Conservation (phyloP, 2,113 vertebrate genomes). For the Sylvilagus bachmani region DNA sequence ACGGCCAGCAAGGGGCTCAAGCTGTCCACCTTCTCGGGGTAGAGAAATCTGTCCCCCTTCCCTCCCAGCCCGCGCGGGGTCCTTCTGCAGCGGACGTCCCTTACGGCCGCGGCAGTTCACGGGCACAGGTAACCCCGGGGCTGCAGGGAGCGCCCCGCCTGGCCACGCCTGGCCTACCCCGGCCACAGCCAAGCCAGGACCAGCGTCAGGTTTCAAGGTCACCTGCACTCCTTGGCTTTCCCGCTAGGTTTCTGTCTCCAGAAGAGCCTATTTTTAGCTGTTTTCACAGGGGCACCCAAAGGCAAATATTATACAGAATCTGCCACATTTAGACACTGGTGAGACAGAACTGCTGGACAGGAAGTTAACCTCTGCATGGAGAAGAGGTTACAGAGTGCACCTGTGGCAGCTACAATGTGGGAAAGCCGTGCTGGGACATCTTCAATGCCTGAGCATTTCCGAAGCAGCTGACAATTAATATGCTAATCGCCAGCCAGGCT, state of each 20-base stretch:
- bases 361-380: not conserved
- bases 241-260: not conserved
- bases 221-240: not conserved
- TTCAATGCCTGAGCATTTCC: not conserved
- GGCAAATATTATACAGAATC: not conserved
- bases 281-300: constrained; percentile 12
- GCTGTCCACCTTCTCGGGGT: not conserved
- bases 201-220: not conserved
- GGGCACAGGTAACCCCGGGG: accelerated
- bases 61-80: too few species aligned
- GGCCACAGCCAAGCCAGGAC: not conserved
- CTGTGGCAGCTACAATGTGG: not conserved
- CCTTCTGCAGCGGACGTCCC: not conserved
- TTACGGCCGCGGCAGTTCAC: too few species aligned
- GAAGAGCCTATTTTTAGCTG: constrained; percentile 39
- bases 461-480: not conserved
- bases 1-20: accelerated
- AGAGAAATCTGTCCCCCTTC: not conserved
- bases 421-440: accelerated
- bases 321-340: accelerated
- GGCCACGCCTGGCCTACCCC: accelerated
- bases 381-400: accelerated
- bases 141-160: not conserved
- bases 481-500: not conserved
- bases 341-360: accelerated